Evolutionary conservation across 2,113 vertebrate genomes (phyloP).

Genomic region (Talpa occidentalis): DNA sequence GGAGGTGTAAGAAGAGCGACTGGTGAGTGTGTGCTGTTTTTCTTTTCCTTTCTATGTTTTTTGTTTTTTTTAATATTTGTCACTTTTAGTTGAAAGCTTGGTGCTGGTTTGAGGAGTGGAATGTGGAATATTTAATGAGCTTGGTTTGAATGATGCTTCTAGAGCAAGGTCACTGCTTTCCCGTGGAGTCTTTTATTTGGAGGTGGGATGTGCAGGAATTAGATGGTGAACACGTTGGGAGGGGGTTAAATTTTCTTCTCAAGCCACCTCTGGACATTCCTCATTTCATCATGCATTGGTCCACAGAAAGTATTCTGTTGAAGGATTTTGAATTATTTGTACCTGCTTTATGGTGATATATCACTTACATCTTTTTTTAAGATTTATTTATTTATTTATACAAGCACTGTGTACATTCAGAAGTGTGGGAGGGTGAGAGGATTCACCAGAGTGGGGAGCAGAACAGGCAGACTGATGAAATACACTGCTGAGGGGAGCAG

Average conservation of each 20-base stretch:
- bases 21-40: rapidly evolving
- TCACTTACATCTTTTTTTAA: too few relatives aligned
- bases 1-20: too few relatives aligned
- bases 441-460: too few relatives aligned
- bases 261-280: background rate
- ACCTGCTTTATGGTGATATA: rapidly evolving
- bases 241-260: background rate
- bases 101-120: background rate
- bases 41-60: background rate
- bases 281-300: background rate
- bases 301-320: background rate
- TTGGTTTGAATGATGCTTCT: background rate
- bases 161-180: background rate
- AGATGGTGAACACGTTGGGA: background rate
- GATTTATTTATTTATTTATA: too few relatives aligned
- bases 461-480: too few relatives aligned
- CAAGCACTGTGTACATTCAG: too few relatives aligned
- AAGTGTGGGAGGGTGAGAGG: too few relatives aligned
- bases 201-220: background rate
- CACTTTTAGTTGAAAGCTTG: background rate
- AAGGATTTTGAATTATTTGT: background rate
- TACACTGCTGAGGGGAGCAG: too few relatives aligned
- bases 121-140: background rate
- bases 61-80: too few relatives aligned
- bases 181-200: background rate